Percentiles rank a stretch among this genome's conserved stretches.
Evolutionary conservation across 53 echinoderm and acorn worm species (phyloP).

Genomic region (Luidia sarsii): DNA sequence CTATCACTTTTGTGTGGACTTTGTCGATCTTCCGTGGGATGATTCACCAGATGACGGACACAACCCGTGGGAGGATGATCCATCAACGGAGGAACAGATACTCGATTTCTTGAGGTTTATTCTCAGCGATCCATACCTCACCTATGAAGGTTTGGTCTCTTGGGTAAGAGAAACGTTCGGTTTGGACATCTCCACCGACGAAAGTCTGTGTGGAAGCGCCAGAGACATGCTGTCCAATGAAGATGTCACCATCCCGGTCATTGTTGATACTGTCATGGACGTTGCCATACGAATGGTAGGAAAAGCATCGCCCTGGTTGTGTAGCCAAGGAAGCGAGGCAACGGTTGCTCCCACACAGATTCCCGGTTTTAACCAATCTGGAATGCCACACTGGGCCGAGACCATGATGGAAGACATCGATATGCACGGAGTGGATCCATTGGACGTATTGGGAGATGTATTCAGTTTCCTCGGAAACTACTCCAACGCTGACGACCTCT

Average conservation of each 20-base stretch:
- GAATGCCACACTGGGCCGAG: conserved; percentile 11
- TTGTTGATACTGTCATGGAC: conserved; percentile 24
- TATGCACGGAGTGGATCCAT: conserved; percentile 13
- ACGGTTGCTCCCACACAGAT: neutral
- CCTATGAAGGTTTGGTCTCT: neutral
- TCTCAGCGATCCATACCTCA: neutral
- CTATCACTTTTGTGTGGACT: neutral
- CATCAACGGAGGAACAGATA: neutral
- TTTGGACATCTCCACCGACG: conserved; percentile 5
- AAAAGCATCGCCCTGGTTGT: conserved; percentile 24
- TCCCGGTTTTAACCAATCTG: neutral
- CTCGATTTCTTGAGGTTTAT: neutral
- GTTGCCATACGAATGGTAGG: neutral
- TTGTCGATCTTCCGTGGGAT: conserved; percentile 4
- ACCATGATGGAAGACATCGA: neutral
- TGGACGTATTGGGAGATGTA: neutral
- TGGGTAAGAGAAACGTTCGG: conserved; percentile 22
- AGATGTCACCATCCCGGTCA: conserved; percentile 8
- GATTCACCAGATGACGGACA: neutral
- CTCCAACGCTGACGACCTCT: conserved; percentile 18
- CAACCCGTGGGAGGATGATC: no score
- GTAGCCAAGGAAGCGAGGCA: neutral
- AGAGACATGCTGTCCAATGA: conserved; percentile 18
- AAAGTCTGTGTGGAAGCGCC: neutral
- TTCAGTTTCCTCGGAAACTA: conserved; percentile 24